A percentile compares a stretch with the other conserved stretches of the same genome.
These are phyloP conservation scores for Strigamia crassipes DNA, from an alignment of 2,888 invertebrate genomes.

Conservation along the genomic window DNA sequence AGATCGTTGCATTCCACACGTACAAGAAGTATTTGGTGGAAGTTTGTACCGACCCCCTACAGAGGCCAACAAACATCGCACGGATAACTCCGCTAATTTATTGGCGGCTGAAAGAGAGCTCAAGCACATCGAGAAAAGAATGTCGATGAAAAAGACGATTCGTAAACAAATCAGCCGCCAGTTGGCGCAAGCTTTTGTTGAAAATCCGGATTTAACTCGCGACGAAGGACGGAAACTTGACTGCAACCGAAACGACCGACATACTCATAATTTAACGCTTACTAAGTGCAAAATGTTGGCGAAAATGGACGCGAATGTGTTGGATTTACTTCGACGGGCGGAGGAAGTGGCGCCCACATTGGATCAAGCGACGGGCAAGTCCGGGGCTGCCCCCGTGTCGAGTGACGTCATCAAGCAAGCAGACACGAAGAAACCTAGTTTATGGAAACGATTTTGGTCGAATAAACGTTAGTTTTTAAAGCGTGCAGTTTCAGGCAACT, in stretches of 20 bases:
- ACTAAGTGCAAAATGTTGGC: conserved; percentile 45
- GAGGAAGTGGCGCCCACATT: conserved; percentile 5
- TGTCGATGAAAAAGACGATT: conserved; percentile 86
- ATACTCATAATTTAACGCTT: conserved; percentile 44
- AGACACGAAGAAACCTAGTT: conserved; percentile 38
- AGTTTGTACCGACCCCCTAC: conserved; percentile 28
- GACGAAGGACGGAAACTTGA: conserved; percentile 17
- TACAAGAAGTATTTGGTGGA: conserved; percentile 74
- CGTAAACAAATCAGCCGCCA: conserved; percentile 84
- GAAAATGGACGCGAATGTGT: conserved; percentile 46
- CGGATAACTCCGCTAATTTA: not conserved
- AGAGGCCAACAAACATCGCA: not conserved
- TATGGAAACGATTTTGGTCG: conserved; percentile 46
- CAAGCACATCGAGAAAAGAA: conserved; percentile 76
- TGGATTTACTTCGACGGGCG: conserved; percentile 41
- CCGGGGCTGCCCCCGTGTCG: not conserved
- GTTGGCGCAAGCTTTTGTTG: conserved; percentile 66
- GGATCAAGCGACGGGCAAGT: not conserved
- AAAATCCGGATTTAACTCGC: conserved; percentile 43
- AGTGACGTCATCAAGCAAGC: not conserved
- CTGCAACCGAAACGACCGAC: conserved; percentile 42
- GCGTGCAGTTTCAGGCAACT: not conserved
- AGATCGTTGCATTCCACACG: conserved; percentile 76
- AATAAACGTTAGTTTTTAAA: not conserved
- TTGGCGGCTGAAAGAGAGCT: conserved; percentile 59